Evolutionary conservation across 2,888 invertebrate genomes (phyloP).

Genomic region (Ormyrus thymus): DNA sequence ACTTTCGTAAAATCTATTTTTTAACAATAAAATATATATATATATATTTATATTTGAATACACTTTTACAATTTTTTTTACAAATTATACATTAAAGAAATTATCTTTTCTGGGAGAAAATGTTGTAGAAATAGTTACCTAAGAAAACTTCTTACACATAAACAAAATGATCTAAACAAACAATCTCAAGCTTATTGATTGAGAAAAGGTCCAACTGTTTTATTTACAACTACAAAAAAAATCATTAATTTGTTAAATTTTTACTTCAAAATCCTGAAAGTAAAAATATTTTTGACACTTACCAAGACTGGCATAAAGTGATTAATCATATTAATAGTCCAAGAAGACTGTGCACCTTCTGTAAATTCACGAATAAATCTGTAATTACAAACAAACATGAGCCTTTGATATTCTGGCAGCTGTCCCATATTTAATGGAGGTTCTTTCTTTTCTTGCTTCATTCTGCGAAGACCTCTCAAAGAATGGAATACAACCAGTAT

Average conservation of each 20-base stretch:
- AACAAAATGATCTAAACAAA: neutral
- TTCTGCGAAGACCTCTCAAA: slow-evolving; percentile 63
- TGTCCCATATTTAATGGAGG: slow-evolving; percentile 5
- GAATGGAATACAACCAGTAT: slow-evolving; percentile 75
- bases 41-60: neutral
- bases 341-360: slow-evolving; percentile 74
- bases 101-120: neutral
- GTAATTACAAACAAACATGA: slow-evolving; percentile 68
- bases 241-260: no score
- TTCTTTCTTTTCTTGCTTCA: slow-evolving; percentile 28
- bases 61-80: neutral
- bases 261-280: no score
- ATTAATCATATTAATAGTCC: slow-evolving; percentile 76
- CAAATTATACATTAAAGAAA: neutral
- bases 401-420: slow-evolving; percentile 58
- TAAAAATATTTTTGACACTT: no score
- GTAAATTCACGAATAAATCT: slow-evolving; percentile 76
- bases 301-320: slow-evolving; percentile 61
- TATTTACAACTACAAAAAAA: neutral
- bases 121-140: slow-evolving; percentile 8
- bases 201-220: neutral
- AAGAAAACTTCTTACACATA: neutral
- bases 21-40: no score
- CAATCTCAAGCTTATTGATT: neutral
- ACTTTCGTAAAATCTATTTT: neutral